phyloP scores from a whole-genome alignment of 2,888 invertebrate genomes.

The Neoaliturus tenellus region DNA sequence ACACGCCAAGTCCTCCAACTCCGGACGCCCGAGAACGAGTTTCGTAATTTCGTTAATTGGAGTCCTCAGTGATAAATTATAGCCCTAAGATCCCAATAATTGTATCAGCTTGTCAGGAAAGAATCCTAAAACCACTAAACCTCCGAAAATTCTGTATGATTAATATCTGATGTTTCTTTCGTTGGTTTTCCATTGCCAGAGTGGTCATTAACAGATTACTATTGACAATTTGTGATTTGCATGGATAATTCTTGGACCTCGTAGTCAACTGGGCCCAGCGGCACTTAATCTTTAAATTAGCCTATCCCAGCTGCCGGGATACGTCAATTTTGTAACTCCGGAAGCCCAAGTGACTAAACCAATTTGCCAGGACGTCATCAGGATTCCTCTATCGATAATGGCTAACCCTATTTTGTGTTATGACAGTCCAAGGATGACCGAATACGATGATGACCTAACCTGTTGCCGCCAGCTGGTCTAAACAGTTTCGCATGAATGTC shows the following conservation, averaged over 20 bases:
- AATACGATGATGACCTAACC: not conserved
- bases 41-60: slow-evolving; percentile 42
- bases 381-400: slow-evolving; percentile 16
- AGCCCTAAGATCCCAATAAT: slow-evolving; percentile 39
- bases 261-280: not conserved
- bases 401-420: slow-evolving; percentile 6
- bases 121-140: slow-evolving; percentile 33
- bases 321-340: slow-evolving; percentile 16
- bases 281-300: slow-evolving; percentile 13
- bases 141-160: not conserved
- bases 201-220: slow-evolving; percentile 3
- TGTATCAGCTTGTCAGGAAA: not conserved
- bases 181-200: not conserved
- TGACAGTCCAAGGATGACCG: slow-evolving; percentile 19
- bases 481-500: not conserved
- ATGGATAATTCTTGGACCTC: slow-evolving; percentile 2
- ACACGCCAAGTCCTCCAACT: not conserved
- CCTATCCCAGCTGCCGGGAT: not conserved
- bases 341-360: not conserved
- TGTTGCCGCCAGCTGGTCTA: not conserved
- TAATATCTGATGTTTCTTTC: not conserved
- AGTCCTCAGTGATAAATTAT: slow-evolving; percentile 12
- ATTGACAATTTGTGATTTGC: slow-evolving; percentile 22
- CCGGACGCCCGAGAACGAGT: not conserved
- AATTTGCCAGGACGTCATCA: not conserved